Conservation (phyloP, 2,113 vertebrate species). For the Pollachius pollachius region DNA sequence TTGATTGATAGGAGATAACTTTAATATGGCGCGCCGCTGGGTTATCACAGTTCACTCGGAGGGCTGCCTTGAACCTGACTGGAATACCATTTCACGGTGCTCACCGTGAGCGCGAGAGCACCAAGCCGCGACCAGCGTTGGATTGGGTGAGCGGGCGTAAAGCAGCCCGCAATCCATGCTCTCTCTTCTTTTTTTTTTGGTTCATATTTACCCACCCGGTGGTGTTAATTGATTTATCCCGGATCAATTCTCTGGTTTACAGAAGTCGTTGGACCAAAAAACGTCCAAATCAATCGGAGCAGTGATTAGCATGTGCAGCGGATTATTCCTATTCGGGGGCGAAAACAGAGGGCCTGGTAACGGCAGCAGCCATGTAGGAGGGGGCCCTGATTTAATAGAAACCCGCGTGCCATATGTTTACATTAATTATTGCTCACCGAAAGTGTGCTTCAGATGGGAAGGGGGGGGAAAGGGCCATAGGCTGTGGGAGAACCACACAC, state of each 20-base stretch:
- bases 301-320: slow-evolving; percentile 67
- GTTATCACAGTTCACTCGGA: slow-evolving; percentile 60
- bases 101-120: slow-evolving; percentile 11
- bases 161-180: slow-evolving; percentile 46
- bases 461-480: slow-evolving; percentile 34
- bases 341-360: neutral
- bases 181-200: slow-evolving; percentile 19
- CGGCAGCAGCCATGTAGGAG: slow-evolving; percentile 6
- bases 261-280: slow-evolving; percentile 64
- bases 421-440: slow-evolving; percentile 59
- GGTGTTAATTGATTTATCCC: slow-evolving; percentile 65
- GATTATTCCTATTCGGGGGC: slow-evolving; percentile 41
- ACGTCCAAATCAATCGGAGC: slow-evolving; percentile 52
- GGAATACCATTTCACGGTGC: slow-evolving; percentile 32
- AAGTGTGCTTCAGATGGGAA: slow-evolving; percentile 50
- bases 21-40: slow-evolving; percentile 55
- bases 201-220: slow-evolving; percentile 59
- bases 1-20: slow-evolving; percentile 61
- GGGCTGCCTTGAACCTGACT: slow-evolving; percentile 49
- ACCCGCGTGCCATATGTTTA: slow-evolving; percentile 51
- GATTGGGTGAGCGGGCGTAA: slow-evolving; percentile 36
- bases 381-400: slow-evolving; percentile 26
- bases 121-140: slow-evolving; percentile 20
- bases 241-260: slow-evolving; percentile 63
- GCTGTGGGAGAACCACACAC: slow-evolving; percentile 45